Evolutionary conservation across 2,888 invertebrate genomes (phyloP).

Genomic region (Meta bourneti): DNA sequence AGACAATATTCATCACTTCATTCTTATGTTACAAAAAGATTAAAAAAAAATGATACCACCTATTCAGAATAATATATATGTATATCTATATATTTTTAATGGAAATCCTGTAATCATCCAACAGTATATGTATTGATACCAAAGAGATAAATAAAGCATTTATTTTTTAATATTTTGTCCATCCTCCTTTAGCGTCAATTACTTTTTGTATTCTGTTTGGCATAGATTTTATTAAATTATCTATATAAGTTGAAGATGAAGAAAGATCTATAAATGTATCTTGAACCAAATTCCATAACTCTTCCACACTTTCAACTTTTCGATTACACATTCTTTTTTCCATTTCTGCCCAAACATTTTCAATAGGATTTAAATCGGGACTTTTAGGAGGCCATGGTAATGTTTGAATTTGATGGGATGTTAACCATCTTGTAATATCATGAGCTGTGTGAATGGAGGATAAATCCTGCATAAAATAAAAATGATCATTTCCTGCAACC

Average conservation of each 20-base stretch:
- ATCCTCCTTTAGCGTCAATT: constrained; percentile 6
- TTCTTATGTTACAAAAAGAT: too few species aligned
- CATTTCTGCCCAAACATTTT: constrained; percentile 37
- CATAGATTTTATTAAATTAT: constrained; percentile 22
- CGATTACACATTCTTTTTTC: constrained; percentile 4
- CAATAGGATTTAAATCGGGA: constrained; percentile 52
- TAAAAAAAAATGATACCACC: too few species aligned
- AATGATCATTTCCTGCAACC: background rate
- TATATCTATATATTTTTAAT: too few species aligned
- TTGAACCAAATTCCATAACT: constrained; percentile 11
- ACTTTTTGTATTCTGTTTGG: constrained; percentile 21
- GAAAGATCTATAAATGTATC: background rate
- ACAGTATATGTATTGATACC: too few species aligned
- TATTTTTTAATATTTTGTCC: constrained; percentile 22
- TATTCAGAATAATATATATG: too few species aligned
- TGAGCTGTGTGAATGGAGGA: background rate
- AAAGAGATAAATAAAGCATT: background rate
- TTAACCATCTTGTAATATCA: background rate
- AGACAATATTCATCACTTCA: too few species aligned
- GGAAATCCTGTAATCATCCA: too few species aligned
- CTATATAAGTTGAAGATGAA: background rate
- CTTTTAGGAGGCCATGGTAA: constrained; percentile 14
- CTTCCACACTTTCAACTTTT: background rate
- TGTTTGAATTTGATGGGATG: background rate
- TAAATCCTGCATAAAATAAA: constrained; percentile 19